A percentile compares a stretch with the other conserved stretches of the same genome.
phyloP scores from a whole-genome alignment of 2,113 vertebrate genomes.

The Oxyruncus cristatus region DNA sequence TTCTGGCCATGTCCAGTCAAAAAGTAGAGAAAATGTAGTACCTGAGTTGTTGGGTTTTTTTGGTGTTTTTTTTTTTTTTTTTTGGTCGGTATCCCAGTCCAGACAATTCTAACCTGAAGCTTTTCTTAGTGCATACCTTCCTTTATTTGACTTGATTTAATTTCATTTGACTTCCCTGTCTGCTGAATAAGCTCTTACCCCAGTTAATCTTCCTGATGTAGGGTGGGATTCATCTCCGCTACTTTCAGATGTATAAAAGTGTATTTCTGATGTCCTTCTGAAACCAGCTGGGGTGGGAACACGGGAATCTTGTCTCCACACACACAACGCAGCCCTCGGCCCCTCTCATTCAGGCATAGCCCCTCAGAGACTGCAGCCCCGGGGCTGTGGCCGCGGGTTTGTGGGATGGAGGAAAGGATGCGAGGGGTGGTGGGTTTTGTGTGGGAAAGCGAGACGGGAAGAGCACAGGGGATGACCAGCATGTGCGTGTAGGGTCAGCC shows the following conservation, averaged over 20 bases:
- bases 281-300: not conserved
- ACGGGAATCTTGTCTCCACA: not conserved
- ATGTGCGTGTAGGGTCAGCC: not conserved
- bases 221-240: not conserved
- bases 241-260: not conserved
- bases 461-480: accelerated
- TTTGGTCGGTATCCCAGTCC: not conserved
- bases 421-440: not conserved
- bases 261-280: not conserved
- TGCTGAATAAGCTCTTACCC: not conserved
- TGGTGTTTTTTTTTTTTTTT: not conserved
- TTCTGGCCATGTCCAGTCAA: not conserved
- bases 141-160: not conserved
- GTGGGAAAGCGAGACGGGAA: not conserved
- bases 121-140: not conserved
- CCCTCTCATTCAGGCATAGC: not conserved
- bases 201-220: not conserved
- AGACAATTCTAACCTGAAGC: not conserved
- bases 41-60: not conserved
- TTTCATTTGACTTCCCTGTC: not conserved
- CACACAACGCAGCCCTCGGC: accelerated
- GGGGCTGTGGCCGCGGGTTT: not conserved
- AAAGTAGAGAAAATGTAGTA: not conserved
- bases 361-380: not conserved
- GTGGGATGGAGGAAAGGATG: not conserved